Percentiles rank a stretch among this genome's conserved stretches.
Evolutionary conservation across 92 coral and sea anemone species (phyloP).

Genomic region (Anthopleura xanthogrammica): DNA sequence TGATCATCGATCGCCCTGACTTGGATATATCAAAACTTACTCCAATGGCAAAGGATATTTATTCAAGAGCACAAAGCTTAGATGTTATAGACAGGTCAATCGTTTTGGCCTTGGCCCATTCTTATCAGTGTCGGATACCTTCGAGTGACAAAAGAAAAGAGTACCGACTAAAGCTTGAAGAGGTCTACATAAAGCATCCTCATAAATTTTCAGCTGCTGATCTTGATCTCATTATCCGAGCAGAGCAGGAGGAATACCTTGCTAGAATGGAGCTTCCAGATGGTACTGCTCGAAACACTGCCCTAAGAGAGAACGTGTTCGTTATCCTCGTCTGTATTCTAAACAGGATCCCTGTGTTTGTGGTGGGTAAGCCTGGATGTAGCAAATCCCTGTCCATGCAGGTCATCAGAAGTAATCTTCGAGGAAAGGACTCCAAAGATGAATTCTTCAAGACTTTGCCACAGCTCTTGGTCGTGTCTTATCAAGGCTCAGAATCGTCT

Average conservation of each 20-base stretch:
- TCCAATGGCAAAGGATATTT: constrained; percentile 13
- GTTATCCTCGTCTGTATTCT: constrained; percentile 94
- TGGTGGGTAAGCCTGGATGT: constrained; percentile 98
- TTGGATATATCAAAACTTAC: constrained; percentile 13
- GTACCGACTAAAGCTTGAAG: constrained; percentile 35
- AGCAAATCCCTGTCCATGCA: constrained; percentile 98
- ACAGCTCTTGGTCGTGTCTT: constrained; percentile 95
- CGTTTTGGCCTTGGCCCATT: constrained; percentile 77
- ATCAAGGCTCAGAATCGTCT: constrained; percentile 98
- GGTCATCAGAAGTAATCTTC: constrained; percentile 87
- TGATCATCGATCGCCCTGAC: constrained; percentile 33
- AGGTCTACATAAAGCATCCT: constrained; percentile 10
- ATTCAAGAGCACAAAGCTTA: constrained; percentile 10
- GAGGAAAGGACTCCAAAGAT: constrained; percentile 93
- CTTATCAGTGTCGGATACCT: constrained; percentile 70
- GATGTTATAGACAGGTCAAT: constrained; percentile 43
- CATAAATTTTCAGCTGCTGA: neutral
- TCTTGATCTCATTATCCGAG: constrained; percentile 72
- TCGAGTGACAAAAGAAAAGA: constrained; percentile 37
- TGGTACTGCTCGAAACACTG: constrained; percentile 94
- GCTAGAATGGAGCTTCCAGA: constrained; percentile 96
- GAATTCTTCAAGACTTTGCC: constrained; percentile 75
- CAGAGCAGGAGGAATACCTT: constrained; percentile 91
- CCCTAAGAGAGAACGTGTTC: constrained; percentile 96
- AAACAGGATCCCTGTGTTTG: constrained; percentile 91